Evolutionary conservation across 2,888 invertebrate species (phyloP).

Genomic region (Steromphala cineraria): DNA sequence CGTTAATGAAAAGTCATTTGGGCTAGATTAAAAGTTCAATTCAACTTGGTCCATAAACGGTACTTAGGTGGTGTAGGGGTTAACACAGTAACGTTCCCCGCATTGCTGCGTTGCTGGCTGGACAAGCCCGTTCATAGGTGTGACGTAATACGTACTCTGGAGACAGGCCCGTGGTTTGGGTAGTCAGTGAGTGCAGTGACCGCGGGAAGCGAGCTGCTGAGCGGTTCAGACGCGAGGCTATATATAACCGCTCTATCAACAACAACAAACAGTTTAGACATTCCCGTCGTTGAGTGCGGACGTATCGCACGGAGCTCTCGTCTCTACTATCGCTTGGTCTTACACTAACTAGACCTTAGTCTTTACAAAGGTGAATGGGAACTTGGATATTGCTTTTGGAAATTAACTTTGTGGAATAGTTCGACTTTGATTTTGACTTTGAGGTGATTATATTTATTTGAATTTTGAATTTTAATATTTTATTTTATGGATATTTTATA

Average conservation of each 20-base stretch:
- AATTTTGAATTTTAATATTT: background rate
- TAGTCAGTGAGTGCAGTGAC: background rate
- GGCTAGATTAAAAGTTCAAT: too few species aligned
- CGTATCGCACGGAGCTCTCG: background rate
- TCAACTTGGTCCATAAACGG: too few species aligned
- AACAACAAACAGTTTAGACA: background rate
- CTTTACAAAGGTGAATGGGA: background rate
- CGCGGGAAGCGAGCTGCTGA: background rate
- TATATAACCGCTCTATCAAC: constrained; percentile 7
- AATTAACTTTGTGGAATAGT: too few species aligned
- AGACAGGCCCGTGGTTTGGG: background rate
- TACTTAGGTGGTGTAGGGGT: too few species aligned
- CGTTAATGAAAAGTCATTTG: too few species aligned
- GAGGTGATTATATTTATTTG: background rate
- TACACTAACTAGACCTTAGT: too few species aligned
- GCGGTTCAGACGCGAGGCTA: background rate
- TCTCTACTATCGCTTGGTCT: too few species aligned
- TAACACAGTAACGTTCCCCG: too few species aligned
- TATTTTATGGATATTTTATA: background rate
- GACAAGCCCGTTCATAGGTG: background rate
- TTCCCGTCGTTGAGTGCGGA: background rate
- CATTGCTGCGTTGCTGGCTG: too few species aligned
- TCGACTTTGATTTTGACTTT: too few species aligned
- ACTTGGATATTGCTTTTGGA: background rate
- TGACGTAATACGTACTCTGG: background rate